A percentile compares a stretch with the other conserved stretches of the same genome.
Conservation (phyloP, 2,113 vertebrate species). For the Pelecanoides urinatrix region DNA sequence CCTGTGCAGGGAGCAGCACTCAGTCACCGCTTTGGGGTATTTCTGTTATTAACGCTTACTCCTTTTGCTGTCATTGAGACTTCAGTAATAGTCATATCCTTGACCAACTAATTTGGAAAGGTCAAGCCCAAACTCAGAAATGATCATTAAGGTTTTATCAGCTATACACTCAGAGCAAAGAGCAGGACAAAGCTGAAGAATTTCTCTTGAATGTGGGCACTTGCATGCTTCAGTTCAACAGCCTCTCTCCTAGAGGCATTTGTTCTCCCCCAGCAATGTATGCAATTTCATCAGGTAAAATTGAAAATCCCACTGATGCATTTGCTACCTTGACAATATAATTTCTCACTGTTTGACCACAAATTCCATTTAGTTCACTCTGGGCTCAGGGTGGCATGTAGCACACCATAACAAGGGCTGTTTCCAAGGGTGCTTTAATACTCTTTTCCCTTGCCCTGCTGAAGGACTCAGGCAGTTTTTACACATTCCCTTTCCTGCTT, state of each 20-base stretch:
- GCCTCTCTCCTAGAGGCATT: not conserved
- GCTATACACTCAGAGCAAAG: not conserved
- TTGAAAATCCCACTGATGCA: slow-evolving; percentile 39
- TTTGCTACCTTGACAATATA: slow-evolving; percentile 26
- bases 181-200: not conserved
- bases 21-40: not conserved
- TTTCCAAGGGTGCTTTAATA: not conserved
- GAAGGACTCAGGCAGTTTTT: not conserved
- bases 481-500: not conserved
- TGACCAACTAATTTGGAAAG: not conserved
- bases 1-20: not conserved
- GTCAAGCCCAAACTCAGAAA: not conserved
- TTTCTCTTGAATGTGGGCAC: not conserved
- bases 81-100: not conserved
- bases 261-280: not conserved
- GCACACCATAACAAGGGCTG: not conserved
- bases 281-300: slow-evolving; percentile 9
- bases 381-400: not conserved
- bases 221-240: not conserved
- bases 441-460: not conserved
- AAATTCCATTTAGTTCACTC: not conserved
- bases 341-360: slow-evolving; percentile 51
- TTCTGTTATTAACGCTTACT: not conserved
- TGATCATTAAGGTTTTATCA: not conserved
- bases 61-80: not conserved